phyloP scores from a whole-genome alignment of 2,797 vertebrate species.

The Epinephelus awoara region DNA sequence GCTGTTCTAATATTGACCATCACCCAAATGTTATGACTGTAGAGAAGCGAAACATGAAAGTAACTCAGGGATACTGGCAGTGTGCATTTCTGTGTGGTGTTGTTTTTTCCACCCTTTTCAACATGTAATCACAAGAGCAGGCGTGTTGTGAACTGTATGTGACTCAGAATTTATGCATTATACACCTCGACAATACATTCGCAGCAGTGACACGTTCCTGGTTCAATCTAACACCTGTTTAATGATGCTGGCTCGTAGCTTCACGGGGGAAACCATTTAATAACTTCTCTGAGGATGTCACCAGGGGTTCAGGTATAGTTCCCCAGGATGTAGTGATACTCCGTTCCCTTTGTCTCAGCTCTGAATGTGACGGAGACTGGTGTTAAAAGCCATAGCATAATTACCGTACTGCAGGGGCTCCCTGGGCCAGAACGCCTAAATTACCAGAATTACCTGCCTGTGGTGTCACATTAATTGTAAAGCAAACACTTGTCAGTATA shows the following conservation, averaged over 20 bases:
- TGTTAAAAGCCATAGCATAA: constrained; percentile 43
- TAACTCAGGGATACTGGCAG: constrained; percentile 1
- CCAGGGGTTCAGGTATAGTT: constrained; percentile 13
- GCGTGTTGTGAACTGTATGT: constrained; percentile 2
- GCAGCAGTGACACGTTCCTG: constrained; percentile 13
- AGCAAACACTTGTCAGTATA: constrained; percentile 50
- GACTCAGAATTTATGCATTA: constrained; percentile 15
- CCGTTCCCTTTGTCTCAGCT: neutral
- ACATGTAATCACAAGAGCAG: neutral
- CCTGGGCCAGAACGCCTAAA: constrained; percentile 54
- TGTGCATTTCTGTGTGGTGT: neutral
- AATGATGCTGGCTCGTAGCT: constrained; percentile 10
- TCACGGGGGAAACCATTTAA: constrained; percentile 29
- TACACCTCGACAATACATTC: constrained; percentile 3
- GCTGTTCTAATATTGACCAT: constrained; percentile 37
- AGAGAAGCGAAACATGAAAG: constrained; percentile 8
- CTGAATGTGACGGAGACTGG: constrained; percentile 14
- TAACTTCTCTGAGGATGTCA: constrained; percentile 10
- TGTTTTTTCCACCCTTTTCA: neutral
- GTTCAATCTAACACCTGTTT: constrained; percentile 43
- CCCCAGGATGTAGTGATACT: neutral
- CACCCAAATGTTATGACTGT: constrained; percentile 15
- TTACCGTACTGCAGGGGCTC: constrained; percentile 50
- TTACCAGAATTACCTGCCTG: constrained; percentile 56
- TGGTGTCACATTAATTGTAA: constrained; percentile 65